Conservation (phyloP, 2,888 invertebrate genomes). For the Caenorhabditis drosophilae region DNA sequence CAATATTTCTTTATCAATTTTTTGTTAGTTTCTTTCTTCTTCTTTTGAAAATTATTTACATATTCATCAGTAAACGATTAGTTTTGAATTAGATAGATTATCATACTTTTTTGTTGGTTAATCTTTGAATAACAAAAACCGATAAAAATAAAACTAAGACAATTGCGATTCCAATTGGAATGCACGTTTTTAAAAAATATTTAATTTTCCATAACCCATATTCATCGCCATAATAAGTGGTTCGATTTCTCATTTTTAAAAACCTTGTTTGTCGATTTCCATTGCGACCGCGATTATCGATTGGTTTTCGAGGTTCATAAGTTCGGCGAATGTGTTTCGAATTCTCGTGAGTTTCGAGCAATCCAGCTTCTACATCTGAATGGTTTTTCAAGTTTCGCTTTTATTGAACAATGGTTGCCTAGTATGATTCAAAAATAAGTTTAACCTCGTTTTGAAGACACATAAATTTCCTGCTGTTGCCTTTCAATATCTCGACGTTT, state of each 20-base stretch:
- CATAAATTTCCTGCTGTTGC: neutral
- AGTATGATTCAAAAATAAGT: conserved; percentile 2
- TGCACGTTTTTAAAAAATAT: conserved; percentile 38
- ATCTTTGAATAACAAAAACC: too few relatives aligned
- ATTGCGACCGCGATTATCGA: neutral
- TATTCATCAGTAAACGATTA: neutral
- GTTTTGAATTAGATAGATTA: conserved; percentile 17
- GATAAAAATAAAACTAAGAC: too few relatives aligned
- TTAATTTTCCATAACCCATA: conserved; percentile 41
- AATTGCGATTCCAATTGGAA: conserved; percentile 34
- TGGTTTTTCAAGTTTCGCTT: too few relatives aligned
- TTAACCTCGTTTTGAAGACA: neutral
- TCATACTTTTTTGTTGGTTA: too few relatives aligned
- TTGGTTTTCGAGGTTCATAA: conserved; percentile 7
- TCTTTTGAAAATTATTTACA: neutral
- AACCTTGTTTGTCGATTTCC: neutral
- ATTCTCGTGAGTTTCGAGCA: conserved; percentile 28
- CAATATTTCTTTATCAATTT: neutral
- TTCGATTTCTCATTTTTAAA: conserved; percentile 37
- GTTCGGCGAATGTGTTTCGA: conserved; percentile 22
- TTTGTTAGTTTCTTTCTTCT: too few relatives aligned
- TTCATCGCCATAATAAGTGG: conserved; percentile 47
- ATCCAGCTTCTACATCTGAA: conserved; percentile 31
- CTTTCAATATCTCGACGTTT: neutral
- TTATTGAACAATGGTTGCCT: too few relatives aligned